Percentiles rank a stretch among this genome's conserved stretches.
These are phyloP conservation scores for Creontiades dilutus DNA, from an alignment of 2,888 invertebrate genomes.

Conservation along the genomic window DNA sequence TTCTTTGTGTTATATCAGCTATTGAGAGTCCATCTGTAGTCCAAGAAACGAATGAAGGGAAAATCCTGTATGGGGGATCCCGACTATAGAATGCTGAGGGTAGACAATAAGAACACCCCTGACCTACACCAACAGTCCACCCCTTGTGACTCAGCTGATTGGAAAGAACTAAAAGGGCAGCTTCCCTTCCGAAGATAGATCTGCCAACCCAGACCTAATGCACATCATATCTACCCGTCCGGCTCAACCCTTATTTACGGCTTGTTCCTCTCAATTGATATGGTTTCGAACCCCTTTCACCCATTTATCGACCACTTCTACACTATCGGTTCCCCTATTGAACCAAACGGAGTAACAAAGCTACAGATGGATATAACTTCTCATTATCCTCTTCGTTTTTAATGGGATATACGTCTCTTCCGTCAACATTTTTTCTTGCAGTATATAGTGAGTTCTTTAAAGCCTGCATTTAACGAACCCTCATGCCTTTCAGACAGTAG, in stretches of 20 bases:
- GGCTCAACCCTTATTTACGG: constrained; percentile 40
- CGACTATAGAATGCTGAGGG: not conserved
- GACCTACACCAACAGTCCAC: constrained; percentile 21
- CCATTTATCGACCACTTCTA: constrained; percentile 4
- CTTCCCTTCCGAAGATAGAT: constrained; percentile 15
- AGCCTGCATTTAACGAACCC: not conserved
- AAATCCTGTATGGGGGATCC: not conserved
- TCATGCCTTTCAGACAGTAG: not conserved
- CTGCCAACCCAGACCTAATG: constrained; percentile 27
- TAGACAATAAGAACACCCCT: not conserved
- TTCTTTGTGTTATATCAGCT: not conserved
- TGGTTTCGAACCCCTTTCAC: constrained; percentile 29
- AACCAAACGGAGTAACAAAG: not conserved
- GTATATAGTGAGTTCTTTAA: not conserved
- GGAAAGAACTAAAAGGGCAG: not conserved
- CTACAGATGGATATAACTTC: not conserved
- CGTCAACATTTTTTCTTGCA: not conserved
- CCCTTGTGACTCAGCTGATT: constrained; percentile 32
- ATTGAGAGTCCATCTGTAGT: not conserved
- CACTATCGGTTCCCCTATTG: not conserved
- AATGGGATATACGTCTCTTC: constrained; percentile 11
- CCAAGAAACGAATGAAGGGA: not conserved
- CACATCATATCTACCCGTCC: constrained; percentile 34
- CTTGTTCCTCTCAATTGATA: constrained; percentile 41
- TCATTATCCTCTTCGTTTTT: not conserved